Evolutionary conservation across 2,113 vertebrate species (phyloP).

Genomic region (Vireo altiloquus): DNA sequence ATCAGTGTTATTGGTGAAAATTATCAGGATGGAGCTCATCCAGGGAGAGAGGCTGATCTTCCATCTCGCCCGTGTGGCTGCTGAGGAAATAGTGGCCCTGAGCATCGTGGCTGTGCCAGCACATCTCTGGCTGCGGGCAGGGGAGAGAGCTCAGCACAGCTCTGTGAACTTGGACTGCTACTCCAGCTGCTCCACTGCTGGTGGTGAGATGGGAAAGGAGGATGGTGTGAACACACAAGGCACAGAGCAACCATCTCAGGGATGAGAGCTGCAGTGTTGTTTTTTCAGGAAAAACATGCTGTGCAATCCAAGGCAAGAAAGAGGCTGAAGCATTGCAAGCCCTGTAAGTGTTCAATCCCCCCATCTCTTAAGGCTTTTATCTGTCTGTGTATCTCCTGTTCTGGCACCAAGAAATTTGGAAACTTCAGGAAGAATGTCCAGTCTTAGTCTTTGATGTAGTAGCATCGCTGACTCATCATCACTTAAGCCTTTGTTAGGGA

Average conservation of each 20-base stretch:
- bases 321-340: not conserved
- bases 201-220: not conserved
- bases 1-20: not conserved
- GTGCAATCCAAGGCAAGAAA: rapidly evolving
- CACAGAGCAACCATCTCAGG: not conserved
- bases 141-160: not conserved
- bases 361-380: not conserved
- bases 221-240: rapidly evolving
- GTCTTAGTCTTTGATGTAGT: not conserved
- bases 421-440: not conserved
- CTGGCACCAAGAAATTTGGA: not conserved
- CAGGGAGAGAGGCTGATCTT: not conserved
- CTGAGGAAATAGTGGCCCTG: not conserved
- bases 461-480: not conserved
- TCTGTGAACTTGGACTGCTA: not conserved
- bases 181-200: not conserved
- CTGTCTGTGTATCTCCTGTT: not conserved
- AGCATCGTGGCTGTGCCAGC: not conserved
- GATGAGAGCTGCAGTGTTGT: not conserved
- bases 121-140: rapidly evolving
- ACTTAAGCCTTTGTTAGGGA: constrained; percentile 3
- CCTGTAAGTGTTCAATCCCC: not conserved
- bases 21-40: not conserved
- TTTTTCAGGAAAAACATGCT: rapidly evolving
- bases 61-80: rapidly evolving